These are phyloP conservation scores for Epinephelus lanceolatus DNA, from an alignment of 2,113 vertebrate genomes.

Conservation along the genomic window DNA sequence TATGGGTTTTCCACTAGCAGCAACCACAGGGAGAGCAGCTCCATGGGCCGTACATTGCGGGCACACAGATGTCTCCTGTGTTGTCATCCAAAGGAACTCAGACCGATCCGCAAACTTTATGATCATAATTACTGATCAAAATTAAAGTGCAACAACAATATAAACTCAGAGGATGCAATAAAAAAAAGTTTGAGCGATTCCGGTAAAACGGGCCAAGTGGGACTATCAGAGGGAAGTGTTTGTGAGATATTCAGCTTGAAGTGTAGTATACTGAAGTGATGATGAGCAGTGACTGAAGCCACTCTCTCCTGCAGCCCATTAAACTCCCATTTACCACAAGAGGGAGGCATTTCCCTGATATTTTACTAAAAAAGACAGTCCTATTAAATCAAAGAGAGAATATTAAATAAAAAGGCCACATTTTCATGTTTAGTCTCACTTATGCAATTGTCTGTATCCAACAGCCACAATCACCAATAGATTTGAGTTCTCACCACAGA, in stretches of 20 bases:
- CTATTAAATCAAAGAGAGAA: background rate
- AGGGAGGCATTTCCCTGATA: conserved; percentile 74
- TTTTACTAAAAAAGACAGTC: conserved; percentile 5
- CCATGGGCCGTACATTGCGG: conserved; percentile 73
- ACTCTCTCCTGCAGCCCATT: background rate
- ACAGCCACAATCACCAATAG: conserved; percentile 41
- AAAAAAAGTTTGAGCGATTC: conserved; percentile 74
- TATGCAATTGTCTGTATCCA: conserved; percentile 48
- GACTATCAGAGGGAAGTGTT: conserved; percentile 62
- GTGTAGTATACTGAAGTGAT: conserved; percentile 24
- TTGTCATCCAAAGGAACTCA: conserved; percentile 81
- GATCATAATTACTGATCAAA: conserved; percentile 82
- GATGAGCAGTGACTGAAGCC: background rate
- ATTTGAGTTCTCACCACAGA: conserved; percentile 61
- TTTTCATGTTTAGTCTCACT: conserved; percentile 35
- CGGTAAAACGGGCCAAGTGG: conserved; percentile 67
- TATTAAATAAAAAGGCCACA: conserved; percentile 28
- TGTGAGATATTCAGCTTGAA: conserved; percentile 53
- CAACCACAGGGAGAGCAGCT: conserved; percentile 76
- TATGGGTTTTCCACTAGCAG: conserved; percentile 82
- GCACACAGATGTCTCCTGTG: conserved; percentile 80
- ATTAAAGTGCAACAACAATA: conserved; percentile 79
- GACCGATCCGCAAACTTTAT: conserved; percentile 81
- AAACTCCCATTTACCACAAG: conserved; percentile 64
- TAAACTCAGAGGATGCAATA: conserved; percentile 70